Conservation (phyloP, 2,888 invertebrate species). For the Nomada fucata region DNA sequence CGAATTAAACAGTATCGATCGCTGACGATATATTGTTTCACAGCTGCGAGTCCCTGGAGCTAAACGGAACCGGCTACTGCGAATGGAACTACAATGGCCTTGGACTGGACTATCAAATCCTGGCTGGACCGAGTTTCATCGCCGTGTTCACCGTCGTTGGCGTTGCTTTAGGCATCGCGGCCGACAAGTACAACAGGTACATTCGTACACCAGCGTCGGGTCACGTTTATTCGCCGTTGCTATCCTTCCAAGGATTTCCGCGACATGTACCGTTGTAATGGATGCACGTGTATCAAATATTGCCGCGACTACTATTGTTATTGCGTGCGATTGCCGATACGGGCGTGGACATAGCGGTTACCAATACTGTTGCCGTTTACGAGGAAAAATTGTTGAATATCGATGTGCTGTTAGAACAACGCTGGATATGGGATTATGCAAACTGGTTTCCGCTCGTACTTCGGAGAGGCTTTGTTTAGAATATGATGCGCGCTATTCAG, state of each 20-base stretch:
- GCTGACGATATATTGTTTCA: conserved; percentile 49
- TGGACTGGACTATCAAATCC: conserved; percentile 95
- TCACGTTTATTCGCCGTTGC: background rate
- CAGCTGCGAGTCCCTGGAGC: conserved; percentile 88
- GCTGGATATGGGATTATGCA: conserved; percentile 7
- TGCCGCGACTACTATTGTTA: background rate
- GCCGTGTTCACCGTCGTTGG: conserved; percentile 95
- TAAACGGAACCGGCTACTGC: conserved; percentile 92
- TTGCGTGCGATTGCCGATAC: background rate
- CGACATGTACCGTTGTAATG: background rate
- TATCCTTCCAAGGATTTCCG: conserved; percentile 2
- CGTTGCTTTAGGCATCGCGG: conserved; percentile 92
- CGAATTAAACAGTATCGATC: conserved; percentile 29
- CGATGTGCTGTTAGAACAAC: conserved; percentile 3
- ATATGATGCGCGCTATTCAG: background rate
- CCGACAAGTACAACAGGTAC: conserved; percentile 88
- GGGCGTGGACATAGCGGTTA: background rate
- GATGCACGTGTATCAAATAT: background rate
- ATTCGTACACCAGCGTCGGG: background rate
- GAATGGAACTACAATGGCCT: conserved; percentile 97
- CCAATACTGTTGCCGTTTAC: background rate
- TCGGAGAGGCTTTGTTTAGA: background rate
- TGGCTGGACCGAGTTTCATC: conserved; percentile 97
- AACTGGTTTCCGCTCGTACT: background rate
- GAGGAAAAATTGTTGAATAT: background rate